These are phyloP conservation scores for Cotesia typhae DNA, from an alignment of 1,140 invertebrate genomes.

Conservation along the genomic window DNA sequence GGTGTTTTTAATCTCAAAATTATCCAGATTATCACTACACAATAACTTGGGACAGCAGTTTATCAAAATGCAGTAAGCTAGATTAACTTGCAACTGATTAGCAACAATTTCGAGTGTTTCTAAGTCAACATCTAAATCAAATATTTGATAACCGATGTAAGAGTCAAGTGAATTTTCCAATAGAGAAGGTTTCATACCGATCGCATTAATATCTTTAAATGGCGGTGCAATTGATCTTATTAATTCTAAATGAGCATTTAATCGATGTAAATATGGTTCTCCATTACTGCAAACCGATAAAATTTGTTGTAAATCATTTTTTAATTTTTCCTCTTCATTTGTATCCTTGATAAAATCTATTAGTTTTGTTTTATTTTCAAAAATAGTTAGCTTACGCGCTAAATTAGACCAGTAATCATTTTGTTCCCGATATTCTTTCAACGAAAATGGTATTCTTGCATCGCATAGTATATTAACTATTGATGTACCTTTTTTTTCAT, in stretches of 20 bases:
- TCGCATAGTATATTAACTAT: constrained; percentile 49
- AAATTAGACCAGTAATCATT: constrained; percentile 51
- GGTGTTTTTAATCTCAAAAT: constrained; percentile 44
- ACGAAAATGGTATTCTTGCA: constrained; percentile 45
- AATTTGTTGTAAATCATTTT: constrained; percentile 42
- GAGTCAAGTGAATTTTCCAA: constrained; percentile 50
- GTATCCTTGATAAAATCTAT: constrained; percentile 21
- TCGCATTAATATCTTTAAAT: constrained; percentile 36
- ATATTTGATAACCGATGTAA: constrained; percentile 68
- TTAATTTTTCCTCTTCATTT: constrained; percentile 30
- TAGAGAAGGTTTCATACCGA: constrained; percentile 43
- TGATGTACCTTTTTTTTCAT: constrained; percentile 43
- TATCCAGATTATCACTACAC: constrained; percentile 42
- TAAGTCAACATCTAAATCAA: constrained; percentile 66
- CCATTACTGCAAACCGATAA: constrained; percentile 40
- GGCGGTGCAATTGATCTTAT: constrained; percentile 46
- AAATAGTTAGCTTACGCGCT: constrained; percentile 27
- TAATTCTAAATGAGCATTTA: constrained; percentile 48
- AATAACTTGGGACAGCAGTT: constrained; percentile 68
- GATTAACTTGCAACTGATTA: constrained; percentile 67
- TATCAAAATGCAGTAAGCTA: constrained; percentile 68
- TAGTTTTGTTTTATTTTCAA: constrained; percentile 31
- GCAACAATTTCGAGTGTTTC: constrained; percentile 68
- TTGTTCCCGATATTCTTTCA: constrained; percentile 47
- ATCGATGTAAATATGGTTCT: constrained; percentile 49